These are phyloP conservation scores for Schizothorax lantsangensis DNA, from an alignment of 2,797 vertebrate genomes.

Conservation along the genomic window DNA sequence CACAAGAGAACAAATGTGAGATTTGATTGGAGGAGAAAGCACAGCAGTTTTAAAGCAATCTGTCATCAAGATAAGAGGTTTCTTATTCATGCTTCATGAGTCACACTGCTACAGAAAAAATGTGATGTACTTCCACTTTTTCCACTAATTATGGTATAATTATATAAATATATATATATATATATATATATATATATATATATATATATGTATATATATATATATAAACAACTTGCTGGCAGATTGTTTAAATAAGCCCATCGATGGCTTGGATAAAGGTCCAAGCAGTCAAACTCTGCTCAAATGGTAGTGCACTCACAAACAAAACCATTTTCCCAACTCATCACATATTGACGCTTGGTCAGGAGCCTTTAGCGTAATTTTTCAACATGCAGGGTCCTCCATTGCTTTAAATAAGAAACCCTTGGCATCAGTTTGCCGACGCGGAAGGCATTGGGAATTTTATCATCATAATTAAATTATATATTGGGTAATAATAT, in stretches of 20 bases:
- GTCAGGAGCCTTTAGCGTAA: too few relatives aligned
- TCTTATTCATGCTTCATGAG: constrained; percentile 54
- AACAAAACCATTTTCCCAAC: not conserved
- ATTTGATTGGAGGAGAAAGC: constrained; percentile 58
- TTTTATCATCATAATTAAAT: too few relatives aligned
- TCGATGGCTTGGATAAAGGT: not conserved
- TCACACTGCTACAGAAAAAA: constrained; percentile 40
- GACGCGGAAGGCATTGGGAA: too few relatives aligned
- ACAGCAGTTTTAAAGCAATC: constrained; percentile 74
- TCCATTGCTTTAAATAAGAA: too few relatives aligned
- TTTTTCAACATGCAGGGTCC: too few relatives aligned
- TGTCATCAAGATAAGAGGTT: constrained; percentile 63
- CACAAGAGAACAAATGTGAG: constrained; percentile 56
- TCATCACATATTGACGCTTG: too few relatives aligned
- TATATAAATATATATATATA: too few relatives aligned
- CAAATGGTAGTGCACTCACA: not conserved
- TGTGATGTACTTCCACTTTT: not conserved
- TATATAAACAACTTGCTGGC: not conserved
- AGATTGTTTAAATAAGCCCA: not conserved
- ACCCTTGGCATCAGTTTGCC: too few relatives aligned
- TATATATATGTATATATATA: too few relatives aligned
- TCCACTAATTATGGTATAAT: not conserved
- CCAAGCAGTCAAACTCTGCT: not conserved
- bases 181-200: too few relatives aligned
- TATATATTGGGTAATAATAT: too few relatives aligned